Evolutionary conservation across 92 coral and sea anemone species (phyloP).

Genomic region (Muricea muricata): DNA sequence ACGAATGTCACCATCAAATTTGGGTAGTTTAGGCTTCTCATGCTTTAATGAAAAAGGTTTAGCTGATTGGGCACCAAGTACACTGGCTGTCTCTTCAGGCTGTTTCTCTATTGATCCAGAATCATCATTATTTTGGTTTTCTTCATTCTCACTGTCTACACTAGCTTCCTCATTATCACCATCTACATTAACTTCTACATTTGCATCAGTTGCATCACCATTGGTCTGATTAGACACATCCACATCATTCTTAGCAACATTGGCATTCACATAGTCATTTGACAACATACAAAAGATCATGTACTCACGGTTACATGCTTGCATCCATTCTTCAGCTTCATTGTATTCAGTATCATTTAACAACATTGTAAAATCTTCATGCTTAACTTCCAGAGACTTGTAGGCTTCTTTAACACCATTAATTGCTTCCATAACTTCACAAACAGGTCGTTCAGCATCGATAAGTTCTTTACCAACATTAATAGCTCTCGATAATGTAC

Average conservation of each 20-base stretch:
- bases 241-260: neutral
- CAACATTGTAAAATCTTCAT: slow-evolving; percentile 15
- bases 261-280: slow-evolving; percentile 19
- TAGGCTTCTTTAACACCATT: neutral
- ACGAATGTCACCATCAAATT: slow-evolving; percentile 53
- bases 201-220: neutral
- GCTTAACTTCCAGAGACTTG: neutral
- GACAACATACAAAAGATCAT: neutral
- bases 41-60: neutral
- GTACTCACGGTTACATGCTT: neutral
- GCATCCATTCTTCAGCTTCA: slow-evolving; percentile 19
- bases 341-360: neutral
- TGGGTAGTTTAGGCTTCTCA: slow-evolving; percentile 62
- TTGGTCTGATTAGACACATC: neutral
- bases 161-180: neutral
- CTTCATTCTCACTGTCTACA: too few species aligned
- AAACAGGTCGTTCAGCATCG: neutral
- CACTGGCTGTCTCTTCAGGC: neutral
- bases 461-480: too few species aligned
- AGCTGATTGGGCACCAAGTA: neutral
- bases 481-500: too few species aligned
- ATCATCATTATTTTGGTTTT: neutral
- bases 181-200: neutral
- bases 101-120: neutral
- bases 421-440: neutral